phyloP scores from a whole-genome alignment of 2,113 vertebrate genomes.

The Taurulus bubalis region DNA sequence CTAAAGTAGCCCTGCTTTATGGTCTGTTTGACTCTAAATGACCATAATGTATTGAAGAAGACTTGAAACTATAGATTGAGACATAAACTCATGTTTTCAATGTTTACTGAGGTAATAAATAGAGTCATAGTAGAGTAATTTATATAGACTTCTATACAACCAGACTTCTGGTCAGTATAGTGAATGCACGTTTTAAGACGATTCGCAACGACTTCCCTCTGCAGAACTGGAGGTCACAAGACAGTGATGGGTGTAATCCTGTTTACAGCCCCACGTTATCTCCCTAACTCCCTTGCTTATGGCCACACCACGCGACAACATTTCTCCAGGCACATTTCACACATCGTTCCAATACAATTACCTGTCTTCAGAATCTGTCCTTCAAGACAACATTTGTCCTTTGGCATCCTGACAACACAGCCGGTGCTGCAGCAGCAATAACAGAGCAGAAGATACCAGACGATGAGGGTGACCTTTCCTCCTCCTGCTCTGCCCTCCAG shows the following conservation, averaged over 20 bases:
- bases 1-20: too few relatives aligned
- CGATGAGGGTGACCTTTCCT: slow-evolving; percentile 19
- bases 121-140: too few relatives aligned
- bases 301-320: background rate
- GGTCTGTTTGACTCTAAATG: too few relatives aligned
- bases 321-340: background rate
- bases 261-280: background rate
- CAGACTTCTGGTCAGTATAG: background rate
- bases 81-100: background rate
- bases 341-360: background rate
- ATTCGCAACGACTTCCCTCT: background rate
- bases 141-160: too few relatives aligned
- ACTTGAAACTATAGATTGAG: too few relatives aligned
- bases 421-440: background rate
- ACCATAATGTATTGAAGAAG: background rate
- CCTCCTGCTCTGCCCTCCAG: slow-evolving; percentile 27
- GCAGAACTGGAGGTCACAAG: background rate
- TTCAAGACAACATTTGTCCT: slow-evolving; percentile 5
- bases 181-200: background rate
- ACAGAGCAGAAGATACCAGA: background rate
- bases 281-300: background rate
- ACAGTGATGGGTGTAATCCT: too few relatives aligned
- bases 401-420: background rate
- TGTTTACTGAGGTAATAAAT: background rate
- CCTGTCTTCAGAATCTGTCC: background rate